These are phyloP conservation scores for Pterostichus niger DNA, from an alignment of 2,888 invertebrate genomes.

Conservation along the genomic window DNA sequence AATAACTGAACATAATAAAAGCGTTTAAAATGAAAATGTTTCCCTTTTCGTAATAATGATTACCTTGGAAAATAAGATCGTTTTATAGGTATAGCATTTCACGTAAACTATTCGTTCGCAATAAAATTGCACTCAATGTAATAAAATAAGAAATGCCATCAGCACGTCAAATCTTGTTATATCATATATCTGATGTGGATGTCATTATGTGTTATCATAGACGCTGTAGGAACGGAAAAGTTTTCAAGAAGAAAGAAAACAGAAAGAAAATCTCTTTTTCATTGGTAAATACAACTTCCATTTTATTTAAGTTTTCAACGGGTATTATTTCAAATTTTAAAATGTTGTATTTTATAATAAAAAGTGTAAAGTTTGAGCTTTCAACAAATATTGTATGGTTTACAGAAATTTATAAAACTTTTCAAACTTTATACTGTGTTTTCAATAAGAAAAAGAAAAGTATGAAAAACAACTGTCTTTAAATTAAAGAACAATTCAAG, in stretches of 20 bases:
- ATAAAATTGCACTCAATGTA: not conserved
- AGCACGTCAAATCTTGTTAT: constrained; percentile 19
- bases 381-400: not conserved
- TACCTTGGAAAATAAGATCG: not conserved
- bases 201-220: constrained; percentile 10
- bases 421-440: not conserved
- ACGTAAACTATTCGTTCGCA: not conserved
- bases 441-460: not conserved
- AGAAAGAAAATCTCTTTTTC: not conserved
- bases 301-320: not conserved
- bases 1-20: no score
- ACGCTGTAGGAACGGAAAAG: not conserved
- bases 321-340: not conserved
- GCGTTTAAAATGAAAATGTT: no score
- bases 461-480: no score
- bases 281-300: not conserved
- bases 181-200: constrained; percentile 9
- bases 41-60: no score
- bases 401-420: not conserved
- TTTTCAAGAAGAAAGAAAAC: not conserved
- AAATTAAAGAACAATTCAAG: no score
- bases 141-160: not conserved
- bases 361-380: not conserved
- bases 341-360: not conserved
- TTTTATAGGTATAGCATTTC: not conserved